Base-by-base conservation (phyloP, 2,888 invertebrate species). In the Acleris cristana region DNA sequence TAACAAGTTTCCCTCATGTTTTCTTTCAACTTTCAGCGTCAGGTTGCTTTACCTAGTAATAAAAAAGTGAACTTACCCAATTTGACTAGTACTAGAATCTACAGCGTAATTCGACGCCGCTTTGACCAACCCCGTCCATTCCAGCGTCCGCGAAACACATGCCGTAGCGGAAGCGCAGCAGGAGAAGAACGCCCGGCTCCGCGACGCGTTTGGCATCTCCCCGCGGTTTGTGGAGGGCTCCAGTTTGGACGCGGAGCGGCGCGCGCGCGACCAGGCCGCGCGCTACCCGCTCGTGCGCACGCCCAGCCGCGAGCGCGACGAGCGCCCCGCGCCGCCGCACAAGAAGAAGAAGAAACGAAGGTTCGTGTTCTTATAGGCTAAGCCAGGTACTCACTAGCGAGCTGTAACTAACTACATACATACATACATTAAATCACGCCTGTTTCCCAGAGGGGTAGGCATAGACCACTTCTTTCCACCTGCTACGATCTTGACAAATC, bases 91-190 rank as follows among this genome's bases (percentile, higher is more conserved):
- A 10, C 34, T 34, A 34, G 3, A 34, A 34, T 10, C 10, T 34
- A 34, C 40, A 14, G 4, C 21, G 21, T 34, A n/a, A n/a, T 8
- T 30, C 30, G 10, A 30, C 51, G 30, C 34, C 30, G 30, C 63
- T 19, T 26, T 52, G 14, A 18, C 23, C 18, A 65, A 10, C 30
- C 0, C 1, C 2, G 12, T 19, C n/a, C 21, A 44, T 57, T 45
- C 30, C 92, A 98, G 98, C 90, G 98, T 98, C 71, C 97, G 97
- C 71, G 99, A 98, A 85, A 98, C 98, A 56, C 99, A 99, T 93
- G 98, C 98, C 88, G 95, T 98, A 73, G 99, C 99, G 1, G 98
- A 98, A 87, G 98, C 99, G 26, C 98, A 98, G 86, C 97, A 97
- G 81, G 97, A 98, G 88, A 99, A 99, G 90, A 99, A 99, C 94